Evolutionary conservation across 1,140 invertebrate genomes (phyloP).

Genomic region (Chironomus tepperi): DNA sequence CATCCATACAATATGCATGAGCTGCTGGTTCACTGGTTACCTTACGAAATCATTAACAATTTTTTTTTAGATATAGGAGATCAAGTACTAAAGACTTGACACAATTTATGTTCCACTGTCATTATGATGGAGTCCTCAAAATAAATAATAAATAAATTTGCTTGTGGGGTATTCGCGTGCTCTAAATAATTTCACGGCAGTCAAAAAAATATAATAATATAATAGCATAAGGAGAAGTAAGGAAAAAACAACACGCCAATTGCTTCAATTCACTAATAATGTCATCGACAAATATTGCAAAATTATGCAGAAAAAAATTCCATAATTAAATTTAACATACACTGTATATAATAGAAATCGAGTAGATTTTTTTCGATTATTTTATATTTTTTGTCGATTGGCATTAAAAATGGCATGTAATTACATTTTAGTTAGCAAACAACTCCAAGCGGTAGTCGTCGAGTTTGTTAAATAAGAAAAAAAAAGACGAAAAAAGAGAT

Average conservation of each 20-base stretch:
- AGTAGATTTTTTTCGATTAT: not conserved
- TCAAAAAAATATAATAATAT: not conserved
- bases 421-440: not conserved
- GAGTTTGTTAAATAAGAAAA: not conserved
- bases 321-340: constrained; percentile 17
- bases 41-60: too few relatives aligned
- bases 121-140: not conserved
- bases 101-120: not conserved
- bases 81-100: too few relatives aligned
- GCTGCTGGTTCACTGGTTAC: not conserved
- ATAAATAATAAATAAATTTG: not conserved
- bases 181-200: constrained; percentile 6
- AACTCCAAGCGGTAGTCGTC: not conserved
- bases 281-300: constrained; percentile 19
- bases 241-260: not conserved
- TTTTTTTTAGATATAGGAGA: too few relatives aligned
- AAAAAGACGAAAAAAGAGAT: not conserved
- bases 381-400: constrained; percentile 14
- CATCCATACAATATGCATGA: not conserved
- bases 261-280: not conserved
- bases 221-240: not conserved
- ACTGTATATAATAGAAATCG: constrained; percentile 2
- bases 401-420: constrained; percentile 6
- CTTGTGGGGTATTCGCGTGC: not conserved
- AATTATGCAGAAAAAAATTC: constrained; percentile 21